Conservation (phyloP, 2,797 vertebrate species). For the Hybognathus amarus region DNA sequence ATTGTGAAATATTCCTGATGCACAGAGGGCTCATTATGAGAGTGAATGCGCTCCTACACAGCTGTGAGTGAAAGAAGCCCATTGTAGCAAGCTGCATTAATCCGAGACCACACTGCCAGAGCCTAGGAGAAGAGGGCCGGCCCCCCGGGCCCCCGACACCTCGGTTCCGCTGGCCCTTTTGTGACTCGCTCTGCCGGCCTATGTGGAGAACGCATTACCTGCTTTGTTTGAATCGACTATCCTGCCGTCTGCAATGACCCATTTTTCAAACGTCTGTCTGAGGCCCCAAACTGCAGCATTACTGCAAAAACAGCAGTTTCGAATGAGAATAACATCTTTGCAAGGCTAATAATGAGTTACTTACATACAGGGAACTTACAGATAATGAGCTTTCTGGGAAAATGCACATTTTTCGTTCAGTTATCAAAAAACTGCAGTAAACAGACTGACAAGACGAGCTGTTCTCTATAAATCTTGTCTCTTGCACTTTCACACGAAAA, state of each 20-base stretch:
- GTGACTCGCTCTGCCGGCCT: slow-evolving; percentile 15
- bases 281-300: background rate
- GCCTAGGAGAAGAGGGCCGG: slow-evolving; percentile 40
- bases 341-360: slow-evolving; percentile 24
- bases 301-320: background rate
- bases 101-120: slow-evolving; percentile 51
- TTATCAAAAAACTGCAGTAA: slow-evolving; percentile 15
- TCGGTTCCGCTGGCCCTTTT: slow-evolving; percentile 48
- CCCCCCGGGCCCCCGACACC: slow-evolving; percentile 33
- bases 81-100: slow-evolving; percentile 55
- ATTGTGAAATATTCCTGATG: slow-evolving; percentile 52
- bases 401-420: slow-evolving; percentile 19
- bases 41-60: slow-evolving; percentile 54
- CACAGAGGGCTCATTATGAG: slow-evolving; percentile 55
- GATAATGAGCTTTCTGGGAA: slow-evolving; percentile 40
- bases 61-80: slow-evolving; percentile 54
- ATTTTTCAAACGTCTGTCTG: background rate
- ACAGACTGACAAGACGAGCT: slow-evolving; percentile 4
- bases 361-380: background rate
- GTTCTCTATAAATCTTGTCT: background rate
- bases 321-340: background rate
- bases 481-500: background rate
- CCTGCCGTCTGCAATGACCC: slow-evolving; percentile 33
- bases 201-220: slow-evolving; percentile 31
- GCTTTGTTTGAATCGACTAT: slow-evolving; percentile 43